Evolutionary conservation across 30 jellyfish, hydroid and myxozoan genomes (phyloP), one percentile per base, ranked within the genome.

Genomic region (Nemopilema nomurai): DNA sequence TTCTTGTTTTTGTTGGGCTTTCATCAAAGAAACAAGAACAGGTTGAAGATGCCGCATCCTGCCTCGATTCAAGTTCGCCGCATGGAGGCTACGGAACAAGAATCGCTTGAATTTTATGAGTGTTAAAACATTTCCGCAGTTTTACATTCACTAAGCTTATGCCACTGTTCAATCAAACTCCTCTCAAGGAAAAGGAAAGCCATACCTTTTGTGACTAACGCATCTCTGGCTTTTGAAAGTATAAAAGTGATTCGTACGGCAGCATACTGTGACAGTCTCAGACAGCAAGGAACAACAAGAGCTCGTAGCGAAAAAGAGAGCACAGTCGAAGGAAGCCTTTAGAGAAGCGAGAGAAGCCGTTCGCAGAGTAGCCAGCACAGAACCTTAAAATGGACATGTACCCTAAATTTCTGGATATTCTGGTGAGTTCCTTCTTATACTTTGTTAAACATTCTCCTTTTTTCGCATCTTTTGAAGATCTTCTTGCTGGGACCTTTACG

Each of bases 61-160:
- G 93, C 83, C 93, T 84, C 84, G 81, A 74, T 84, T 84, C 76
- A 71, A 31, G 52, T 68, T 57, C 85, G 24, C 93, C 70, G 93
- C 93, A 84, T 84, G 93, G 93, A 84, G 93, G 93, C 93, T 84
- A 71, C 29, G 87, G 69, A 53, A 41, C 57, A 41, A 41, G 57
- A 28, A 49, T 87, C 93, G 93, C 93, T 33, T 73, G 78, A 49
- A 73, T 49, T 84, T 83, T 74, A 50, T 84, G 76, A 74, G 73
- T 57, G 87, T 84, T 86, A 74, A 74, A 51, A 69, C 87, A 74
- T 74, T 84, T 84, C 93, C 93, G 93, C 85, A 84, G 82, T 75
- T 84, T 53, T 64, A 67, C 51, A 73, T 73, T 74, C 73, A 84
- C 28, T 23, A 16, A 66, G 33, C 75, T 86, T 84, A 74, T 62